Evolutionary conservation across 2,113 vertebrate genomes (phyloP), one percentile per base, ranked within the genome.

Genomic region (Cinclus mexicanus): DNA sequence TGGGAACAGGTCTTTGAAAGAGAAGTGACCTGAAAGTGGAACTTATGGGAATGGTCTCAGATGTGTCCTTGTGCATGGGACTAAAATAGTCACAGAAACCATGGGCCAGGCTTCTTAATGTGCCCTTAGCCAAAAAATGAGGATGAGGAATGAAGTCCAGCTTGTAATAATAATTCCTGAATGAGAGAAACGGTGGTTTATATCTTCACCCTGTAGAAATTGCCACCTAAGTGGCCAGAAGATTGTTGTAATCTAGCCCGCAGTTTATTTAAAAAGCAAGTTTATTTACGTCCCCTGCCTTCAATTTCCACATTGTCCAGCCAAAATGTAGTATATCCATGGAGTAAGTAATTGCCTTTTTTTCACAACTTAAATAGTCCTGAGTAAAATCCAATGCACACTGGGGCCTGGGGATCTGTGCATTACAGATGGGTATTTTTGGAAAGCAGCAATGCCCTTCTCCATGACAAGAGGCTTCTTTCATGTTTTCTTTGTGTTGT

Each of bases 1-100:
- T 81, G 83, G 83, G 83, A 95, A 57, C 28, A 8, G 61, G 72
- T 31, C 41, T 83, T 93, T 75, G 85, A 63, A 71, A 87, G 28
- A 56, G 59, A 94, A 94, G 72, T 68, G 89, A 93, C 80, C 85
- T 89, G 72, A 87, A 90, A 92, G n/a, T 53, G 64, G 68, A 60
- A 56, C 80, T 81, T 14, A 2, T 59, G 65, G n/a, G 44, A 68
- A 21, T 14, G 59, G 76, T 86, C 92, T 86, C 46, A 53, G 42
- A 22, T 68, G 31, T 61, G 90, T 64, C 92, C 79, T 83, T 83
- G 64, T 47, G 61, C 65, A 15, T 1, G 29, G 29, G n/a, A 75
- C 80, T 49, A 24, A 85, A 92, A 90, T 26, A 81, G 76, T 29
- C 39, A 20, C 26, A 42, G 35, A 53, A 65, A 4, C 25, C 26